Conservation (phyloP, 2,797 vertebrate genomes). For the Simalia tracyae region DNA sequence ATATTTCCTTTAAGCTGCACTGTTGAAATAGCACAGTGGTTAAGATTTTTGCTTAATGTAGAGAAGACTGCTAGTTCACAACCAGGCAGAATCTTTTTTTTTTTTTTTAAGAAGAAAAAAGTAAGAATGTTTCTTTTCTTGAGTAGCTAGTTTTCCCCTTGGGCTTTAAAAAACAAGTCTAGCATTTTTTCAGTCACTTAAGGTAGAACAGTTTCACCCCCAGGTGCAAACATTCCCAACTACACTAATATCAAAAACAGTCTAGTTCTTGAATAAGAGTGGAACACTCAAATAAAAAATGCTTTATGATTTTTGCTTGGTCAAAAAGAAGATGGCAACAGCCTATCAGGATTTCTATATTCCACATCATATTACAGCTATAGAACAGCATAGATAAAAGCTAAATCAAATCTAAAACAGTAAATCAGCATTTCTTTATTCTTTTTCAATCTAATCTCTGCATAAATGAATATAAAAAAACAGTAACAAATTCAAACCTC, state of each 20-base stretch:
- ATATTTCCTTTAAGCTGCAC: too few relatives aligned
- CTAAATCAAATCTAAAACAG: background rate
- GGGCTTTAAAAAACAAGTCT: background rate
- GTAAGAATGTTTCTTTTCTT: too few relatives aligned
- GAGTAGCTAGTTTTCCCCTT: too few relatives aligned
- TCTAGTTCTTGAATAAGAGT: background rate
- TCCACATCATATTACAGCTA: background rate
- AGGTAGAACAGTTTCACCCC: background rate
- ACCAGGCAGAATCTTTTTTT: too few relatives aligned
- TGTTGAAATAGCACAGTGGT: too few relatives aligned
- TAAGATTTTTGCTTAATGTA: too few relatives aligned
- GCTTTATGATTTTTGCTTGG: background rate
- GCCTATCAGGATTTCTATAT: background rate
- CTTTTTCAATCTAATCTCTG: background rate
- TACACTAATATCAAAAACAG: background rate
- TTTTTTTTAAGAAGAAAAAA: too few relatives aligned
- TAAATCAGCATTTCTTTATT: background rate
- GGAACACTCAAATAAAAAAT: background rate
- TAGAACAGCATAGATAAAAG: background rate
- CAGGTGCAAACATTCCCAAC: background rate
- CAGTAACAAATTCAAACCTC: background rate
- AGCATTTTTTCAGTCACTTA: background rate
- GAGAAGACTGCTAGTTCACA: too few relatives aligned
- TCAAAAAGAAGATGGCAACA: background rate
- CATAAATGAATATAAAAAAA: background rate